Evolutionary conservation across 2,797 vertebrate species (phyloP).

Genomic region (Hippoglossus hippoglossus): DNA sequence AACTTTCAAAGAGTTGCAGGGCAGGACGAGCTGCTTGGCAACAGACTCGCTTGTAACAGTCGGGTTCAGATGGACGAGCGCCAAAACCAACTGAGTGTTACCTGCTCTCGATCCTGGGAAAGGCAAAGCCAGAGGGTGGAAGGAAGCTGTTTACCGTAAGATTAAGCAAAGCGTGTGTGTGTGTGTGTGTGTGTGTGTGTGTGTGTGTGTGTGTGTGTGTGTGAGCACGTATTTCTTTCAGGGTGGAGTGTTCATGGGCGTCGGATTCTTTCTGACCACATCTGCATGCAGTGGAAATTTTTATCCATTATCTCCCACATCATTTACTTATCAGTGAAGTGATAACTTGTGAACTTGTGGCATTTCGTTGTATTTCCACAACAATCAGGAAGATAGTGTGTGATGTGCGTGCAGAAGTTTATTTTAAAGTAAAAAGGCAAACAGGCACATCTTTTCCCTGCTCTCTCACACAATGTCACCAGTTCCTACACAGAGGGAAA

Average conservation of each 20-base stretch:
- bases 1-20: constrained; percentile 61
- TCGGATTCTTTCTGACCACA: constrained; percentile 45
- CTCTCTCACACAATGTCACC: constrained; percentile 4
- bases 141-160: constrained; percentile 72
- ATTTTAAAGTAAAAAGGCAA: background rate
- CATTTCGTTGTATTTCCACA: background rate
- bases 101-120: constrained; percentile 71
- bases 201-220: constrained; percentile 23
- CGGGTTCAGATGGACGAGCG: constrained; percentile 67
- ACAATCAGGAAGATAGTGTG: background rate
- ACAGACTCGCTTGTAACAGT: constrained; percentile 52
- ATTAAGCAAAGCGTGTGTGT: constrained; percentile 43
- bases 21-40: constrained; percentile 65
- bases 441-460: background rate
- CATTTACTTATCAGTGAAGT: constrained; percentile 1
- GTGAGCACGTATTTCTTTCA: constrained; percentile 41
- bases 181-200: constrained; percentile 21
- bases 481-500: constrained; percentile 37
- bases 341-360: background rate
- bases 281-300: constrained; percentile 35
- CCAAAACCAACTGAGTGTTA: constrained; percentile 76
- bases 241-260: constrained; percentile 52
- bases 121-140: constrained; percentile 68
- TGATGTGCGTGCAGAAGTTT: background rate
- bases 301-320: constrained; percentile 13